phyloP scores from a whole-genome alignment of 2,888 invertebrate species.

The Troglohyphantes excavatus region DNA sequence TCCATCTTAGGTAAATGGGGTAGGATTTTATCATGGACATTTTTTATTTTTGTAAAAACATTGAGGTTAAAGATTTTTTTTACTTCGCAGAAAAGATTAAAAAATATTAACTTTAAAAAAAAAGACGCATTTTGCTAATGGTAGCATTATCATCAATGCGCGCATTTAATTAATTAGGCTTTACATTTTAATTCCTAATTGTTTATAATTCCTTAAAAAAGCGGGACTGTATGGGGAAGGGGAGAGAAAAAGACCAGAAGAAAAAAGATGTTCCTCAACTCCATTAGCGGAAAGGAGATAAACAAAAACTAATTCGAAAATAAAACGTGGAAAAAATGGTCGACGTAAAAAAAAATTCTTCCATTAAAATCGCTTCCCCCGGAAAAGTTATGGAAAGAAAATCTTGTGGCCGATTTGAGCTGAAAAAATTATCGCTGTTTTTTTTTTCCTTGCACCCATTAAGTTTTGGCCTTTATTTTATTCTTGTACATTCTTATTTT shows the following conservation, averaged over 20 bases:
- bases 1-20: too few species aligned
- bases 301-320: constrained; percentile 55
- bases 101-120: neutral
- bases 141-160: constrained; percentile 13
- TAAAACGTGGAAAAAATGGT: constrained; percentile 23
- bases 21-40: too few species aligned
- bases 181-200: constrained; percentile 68
- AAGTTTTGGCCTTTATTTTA: constrained; percentile 19
- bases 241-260: constrained; percentile 20
- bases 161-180: constrained; percentile 72
- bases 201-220: constrained; percentile 61
- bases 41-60: neutral
- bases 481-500: neutral
- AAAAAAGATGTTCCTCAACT: constrained; percentile 43
- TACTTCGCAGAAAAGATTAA: neutral
- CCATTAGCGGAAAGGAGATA: constrained; percentile 66
- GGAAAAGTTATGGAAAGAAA: constrained; percentile 44
- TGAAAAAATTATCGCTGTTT: neutral
- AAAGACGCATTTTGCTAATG: constrained; percentile 60
- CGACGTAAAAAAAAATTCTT: constrained; percentile 17
- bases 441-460: neutral
- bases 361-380: constrained; percentile 62
- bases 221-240: neutral
- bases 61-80: neutral
- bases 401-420: constrained; percentile 19